These are phyloP conservation scores for Drosophila nigrodunni DNA, from an alignment of 1,140 invertebrate genomes.

Conservation along the genomic window DNA sequence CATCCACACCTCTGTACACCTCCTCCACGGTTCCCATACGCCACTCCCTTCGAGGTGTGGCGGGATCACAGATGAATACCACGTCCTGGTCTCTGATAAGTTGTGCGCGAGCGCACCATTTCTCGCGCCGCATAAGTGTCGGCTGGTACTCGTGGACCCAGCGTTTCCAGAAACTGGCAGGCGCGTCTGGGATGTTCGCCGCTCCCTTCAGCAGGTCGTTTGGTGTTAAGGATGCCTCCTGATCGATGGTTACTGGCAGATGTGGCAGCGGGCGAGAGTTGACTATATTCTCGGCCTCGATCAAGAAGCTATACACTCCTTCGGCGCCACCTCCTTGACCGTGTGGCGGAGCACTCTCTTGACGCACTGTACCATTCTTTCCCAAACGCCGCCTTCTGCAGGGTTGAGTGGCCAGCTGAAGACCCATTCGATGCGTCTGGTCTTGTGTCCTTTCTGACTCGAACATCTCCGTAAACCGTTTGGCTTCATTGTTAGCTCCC, in stretches of 20 bases:
- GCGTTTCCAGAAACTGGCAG: conserved; percentile 28
- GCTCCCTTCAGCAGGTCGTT: conserved; percentile 6
- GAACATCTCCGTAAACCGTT: conserved; percentile 2
- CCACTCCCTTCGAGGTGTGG: conserved; percentile 2
- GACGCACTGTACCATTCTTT: conserved; percentile 12
- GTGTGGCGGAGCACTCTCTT: conserved; percentile 6
- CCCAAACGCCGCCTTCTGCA: conserved; percentile 13
- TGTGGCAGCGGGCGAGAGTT: conserved; percentile 20
- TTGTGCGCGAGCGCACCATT: conserved; percentile 26
- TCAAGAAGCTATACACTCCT: neutral
- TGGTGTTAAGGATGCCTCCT: conserved; percentile 20
- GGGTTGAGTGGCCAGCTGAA: conserved; percentile 13
- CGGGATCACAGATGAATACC: conserved; percentile 29
- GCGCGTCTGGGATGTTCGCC: neutral
- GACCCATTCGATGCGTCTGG: conserved; percentile 6
- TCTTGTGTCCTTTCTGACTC: neutral
- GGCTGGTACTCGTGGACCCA: conserved; percentile 33
- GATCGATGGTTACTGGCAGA: conserved; percentile 23
- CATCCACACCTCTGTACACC: neutral
- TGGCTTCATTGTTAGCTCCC: conserved; percentile 1
- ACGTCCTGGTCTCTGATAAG: conserved; percentile 14
- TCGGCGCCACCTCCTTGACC: neutral
- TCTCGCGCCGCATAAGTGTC: conserved; percentile 32
- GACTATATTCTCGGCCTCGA: neutral
- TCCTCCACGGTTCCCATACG: neutral